Evolutionary conservation across 2,113 vertebrate genomes (phyloP).

Genomic region (Leptosomus discolor): DNA sequence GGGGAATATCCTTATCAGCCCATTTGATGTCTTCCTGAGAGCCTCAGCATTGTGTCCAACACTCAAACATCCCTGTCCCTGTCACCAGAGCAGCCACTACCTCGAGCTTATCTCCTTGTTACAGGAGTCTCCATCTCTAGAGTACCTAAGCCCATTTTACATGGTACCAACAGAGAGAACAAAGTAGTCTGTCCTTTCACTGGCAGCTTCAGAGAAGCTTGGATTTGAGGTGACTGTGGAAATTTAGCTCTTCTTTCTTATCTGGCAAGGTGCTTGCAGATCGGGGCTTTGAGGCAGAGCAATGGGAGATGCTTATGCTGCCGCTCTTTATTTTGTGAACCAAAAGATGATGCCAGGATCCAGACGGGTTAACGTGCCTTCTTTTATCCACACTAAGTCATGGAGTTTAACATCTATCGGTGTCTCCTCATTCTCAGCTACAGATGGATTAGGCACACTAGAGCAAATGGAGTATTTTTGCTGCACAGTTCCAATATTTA

Average conservation of each 20-base stretch:
- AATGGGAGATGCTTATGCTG: neutral
- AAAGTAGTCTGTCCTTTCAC: neutral
- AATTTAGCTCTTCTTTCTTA: slow-evolving; percentile 6
- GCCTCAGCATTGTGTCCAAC: slow-evolving; percentile 27
- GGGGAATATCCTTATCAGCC: slow-evolving; percentile 27
- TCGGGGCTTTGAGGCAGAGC: neutral
- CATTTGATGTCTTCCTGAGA: slow-evolving; percentile 49
- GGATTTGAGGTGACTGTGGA: neutral
- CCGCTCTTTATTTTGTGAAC: neutral
- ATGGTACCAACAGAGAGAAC: slow-evolving; percentile 36
- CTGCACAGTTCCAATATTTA: neutral
- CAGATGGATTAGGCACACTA: neutral
- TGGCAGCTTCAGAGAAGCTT: neutral
- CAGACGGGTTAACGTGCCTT: neutral
- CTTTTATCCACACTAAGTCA: neutral
- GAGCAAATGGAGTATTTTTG: neutral
- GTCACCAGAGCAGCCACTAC: neutral
- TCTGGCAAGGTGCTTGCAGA: neutral
- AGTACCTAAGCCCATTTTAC: slow-evolving; percentile 34
- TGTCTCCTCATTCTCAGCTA: neutral
- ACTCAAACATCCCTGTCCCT: slow-evolving; percentile 4
- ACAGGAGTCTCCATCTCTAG: slow-evolving; percentile 42
- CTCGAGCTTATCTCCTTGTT: slow-evolving; percentile 39
- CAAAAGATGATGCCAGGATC: neutral
- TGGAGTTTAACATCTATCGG: neutral